Conservation (phyloP, 2,113 vertebrate genomes). For the Poecile atricapillus region DNA sequence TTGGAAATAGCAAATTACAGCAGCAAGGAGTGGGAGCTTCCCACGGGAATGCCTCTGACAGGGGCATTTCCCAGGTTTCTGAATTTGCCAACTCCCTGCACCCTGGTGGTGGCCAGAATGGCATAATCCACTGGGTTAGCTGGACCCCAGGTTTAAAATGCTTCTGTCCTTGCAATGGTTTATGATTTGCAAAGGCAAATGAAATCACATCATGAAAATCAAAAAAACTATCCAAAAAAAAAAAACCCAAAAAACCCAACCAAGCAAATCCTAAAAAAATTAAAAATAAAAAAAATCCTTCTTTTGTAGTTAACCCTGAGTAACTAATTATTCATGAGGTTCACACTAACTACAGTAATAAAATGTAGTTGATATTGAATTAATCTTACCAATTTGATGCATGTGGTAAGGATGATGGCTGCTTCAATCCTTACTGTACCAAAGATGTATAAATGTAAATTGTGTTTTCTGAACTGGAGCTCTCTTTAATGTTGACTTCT, state of each 20-base stretch:
- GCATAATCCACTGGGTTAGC: background rate
- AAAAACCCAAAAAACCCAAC: background rate
- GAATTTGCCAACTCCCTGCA: background rate
- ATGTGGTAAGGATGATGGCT: slow-evolving; percentile 50
- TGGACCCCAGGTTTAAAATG: background rate
- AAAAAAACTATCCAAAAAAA: background rate
- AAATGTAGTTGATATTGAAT: slow-evolving; percentile 3
- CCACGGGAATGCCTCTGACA: background rate
- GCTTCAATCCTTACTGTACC: slow-evolving; percentile 44
- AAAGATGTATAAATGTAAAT: slow-evolving; percentile 58
- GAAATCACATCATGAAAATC: background rate
- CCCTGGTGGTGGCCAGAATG: background rate
- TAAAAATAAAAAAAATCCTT: background rate
- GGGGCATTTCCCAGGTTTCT: background rate
- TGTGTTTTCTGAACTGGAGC: slow-evolving; percentile 41
- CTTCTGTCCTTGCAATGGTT: background rate
- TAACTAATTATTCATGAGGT: background rate
- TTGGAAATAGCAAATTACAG: background rate
- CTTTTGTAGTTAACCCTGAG: background rate
- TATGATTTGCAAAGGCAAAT: background rate
- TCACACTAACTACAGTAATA: background rate
- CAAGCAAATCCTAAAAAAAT: background rate
- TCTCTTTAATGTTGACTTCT: slow-evolving; percentile 66
- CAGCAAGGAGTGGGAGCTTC: background rate
- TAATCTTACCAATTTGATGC: slow-evolving; percentile 32